Conservation (phyloP, 2,797 vertebrate species). For the Australoheros facetus region DNA sequence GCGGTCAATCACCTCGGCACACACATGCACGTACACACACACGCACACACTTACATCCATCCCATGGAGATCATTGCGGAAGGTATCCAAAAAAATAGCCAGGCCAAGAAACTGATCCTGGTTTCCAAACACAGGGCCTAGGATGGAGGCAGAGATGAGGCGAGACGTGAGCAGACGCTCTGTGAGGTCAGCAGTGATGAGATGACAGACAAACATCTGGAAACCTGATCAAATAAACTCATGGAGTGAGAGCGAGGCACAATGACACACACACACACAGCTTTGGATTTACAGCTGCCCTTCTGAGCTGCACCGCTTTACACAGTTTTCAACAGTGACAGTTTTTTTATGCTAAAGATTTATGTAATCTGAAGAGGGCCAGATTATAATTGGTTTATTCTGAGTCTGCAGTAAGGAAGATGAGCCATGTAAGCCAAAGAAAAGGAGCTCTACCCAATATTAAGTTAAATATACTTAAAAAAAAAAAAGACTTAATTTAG, state of each 20-base stretch:
- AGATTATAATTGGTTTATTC: no score
- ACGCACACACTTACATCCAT: slow-evolving; percentile 83
- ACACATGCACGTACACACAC: neutral
- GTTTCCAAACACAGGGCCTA: slow-evolving; percentile 85
- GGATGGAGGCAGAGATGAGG: slow-evolving; percentile 76
- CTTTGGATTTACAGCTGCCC: neutral
- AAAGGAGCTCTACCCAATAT: neutral
- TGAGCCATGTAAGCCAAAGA: neutral
- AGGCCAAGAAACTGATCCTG: slow-evolving; percentile 84
- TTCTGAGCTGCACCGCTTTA: slow-evolving; percentile 5
- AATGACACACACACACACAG: neutral
- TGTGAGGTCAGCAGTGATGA: slow-evolving; percentile 16
- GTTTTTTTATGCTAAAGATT: neutral
- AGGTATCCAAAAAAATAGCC: slow-evolving; percentile 85
- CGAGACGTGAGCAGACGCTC: slow-evolving; percentile 54
- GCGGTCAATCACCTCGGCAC: slow-evolving; percentile 39
- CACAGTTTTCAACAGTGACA: neutral
- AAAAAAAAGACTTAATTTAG: no score
- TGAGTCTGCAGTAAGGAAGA: no score
- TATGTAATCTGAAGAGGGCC: neutral
- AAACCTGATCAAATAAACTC: neutral
- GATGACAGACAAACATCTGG: slow-evolving; percentile 6
- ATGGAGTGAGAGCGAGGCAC: neutral
- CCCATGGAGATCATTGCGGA: slow-evolving; percentile 85
- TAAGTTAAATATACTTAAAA: neutral